phyloP scores from a whole-genome alignment of 2,888 invertebrate genomes.

The Drepanosiphum platanoidis region DNA sequence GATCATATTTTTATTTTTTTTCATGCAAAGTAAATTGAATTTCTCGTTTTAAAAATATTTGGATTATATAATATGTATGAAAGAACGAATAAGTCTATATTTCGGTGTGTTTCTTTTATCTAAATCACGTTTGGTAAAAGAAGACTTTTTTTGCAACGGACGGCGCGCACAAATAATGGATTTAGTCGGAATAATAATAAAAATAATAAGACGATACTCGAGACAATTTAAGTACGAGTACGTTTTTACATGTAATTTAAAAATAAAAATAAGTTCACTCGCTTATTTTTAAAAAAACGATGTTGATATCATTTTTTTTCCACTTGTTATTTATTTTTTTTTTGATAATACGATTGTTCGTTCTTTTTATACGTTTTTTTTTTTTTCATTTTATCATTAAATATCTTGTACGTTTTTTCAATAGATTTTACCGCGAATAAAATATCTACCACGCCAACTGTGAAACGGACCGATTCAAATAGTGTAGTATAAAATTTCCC shows the following conservation, averaged over 20 bases:
- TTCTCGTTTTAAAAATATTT: background rate
- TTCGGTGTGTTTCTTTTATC: background rate
- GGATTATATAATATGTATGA: background rate
- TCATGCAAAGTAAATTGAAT: background rate
- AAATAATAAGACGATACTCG: no score
- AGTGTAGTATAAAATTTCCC: background rate
- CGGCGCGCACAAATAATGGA: background rate
- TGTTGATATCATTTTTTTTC: background rate
- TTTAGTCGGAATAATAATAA: background rate
- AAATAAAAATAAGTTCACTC: background rate
- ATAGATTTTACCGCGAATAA: background rate
- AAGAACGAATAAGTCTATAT: background rate
- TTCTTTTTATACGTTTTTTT: no score
- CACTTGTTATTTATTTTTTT: no score
- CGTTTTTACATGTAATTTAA: background rate
- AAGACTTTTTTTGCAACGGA: background rate
- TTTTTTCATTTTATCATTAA: no score
- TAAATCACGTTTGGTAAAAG: background rate
- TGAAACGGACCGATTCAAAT: background rate
- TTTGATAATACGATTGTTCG: no score
- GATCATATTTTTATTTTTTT: background rate
- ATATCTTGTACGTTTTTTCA: background rate
- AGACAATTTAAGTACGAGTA: background rate
- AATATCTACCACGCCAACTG: background rate
- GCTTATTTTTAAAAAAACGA: no score